These are phyloP conservation scores for Microtus richardsoni DNA, from an alignment of 2,113 vertebrate genomes.

Conservation along the genomic window DNA sequence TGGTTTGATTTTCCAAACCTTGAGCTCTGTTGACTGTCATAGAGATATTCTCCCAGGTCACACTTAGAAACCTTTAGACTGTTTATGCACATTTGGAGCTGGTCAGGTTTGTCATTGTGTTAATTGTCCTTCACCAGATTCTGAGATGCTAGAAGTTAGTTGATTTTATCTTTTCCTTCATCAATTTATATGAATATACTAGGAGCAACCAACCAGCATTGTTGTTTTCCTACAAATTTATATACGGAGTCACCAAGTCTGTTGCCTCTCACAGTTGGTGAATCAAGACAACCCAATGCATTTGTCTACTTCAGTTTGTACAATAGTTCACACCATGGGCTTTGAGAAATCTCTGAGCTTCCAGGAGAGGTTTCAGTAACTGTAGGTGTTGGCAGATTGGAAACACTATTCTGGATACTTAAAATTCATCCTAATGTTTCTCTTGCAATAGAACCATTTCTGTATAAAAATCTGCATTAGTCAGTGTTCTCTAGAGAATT, in stretches of 20 bases:
- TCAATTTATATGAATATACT: not conserved
- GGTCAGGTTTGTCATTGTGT: not conserved
- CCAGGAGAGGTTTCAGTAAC: not conserved
- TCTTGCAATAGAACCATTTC: not conserved
- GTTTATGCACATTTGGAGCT: not conserved
- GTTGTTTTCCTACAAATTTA: not conserved
- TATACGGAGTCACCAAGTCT: not conserved
- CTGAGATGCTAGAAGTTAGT: not conserved
- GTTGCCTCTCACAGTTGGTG: not conserved
- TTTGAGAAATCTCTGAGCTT: not conserved
- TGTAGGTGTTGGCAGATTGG: not conserved
- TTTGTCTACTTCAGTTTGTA: not conserved
- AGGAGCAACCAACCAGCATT: not conserved
- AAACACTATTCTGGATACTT: not conserved
- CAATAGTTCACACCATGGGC: not conserved
- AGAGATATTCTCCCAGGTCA: not conserved
- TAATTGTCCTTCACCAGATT: not conserved
- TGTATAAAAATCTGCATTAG: not conserved
- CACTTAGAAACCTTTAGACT: not conserved
- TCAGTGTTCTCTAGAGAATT: not conserved
- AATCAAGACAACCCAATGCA: not conserved
- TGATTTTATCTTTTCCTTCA: not conserved
- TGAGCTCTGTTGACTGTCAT: not conserved
- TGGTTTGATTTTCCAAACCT: not conserved
- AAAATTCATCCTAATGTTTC: not conserved